Base-by-base conservation (phyloP, 2,888 invertebrate species). In the Oxytorus armatus region DNA sequence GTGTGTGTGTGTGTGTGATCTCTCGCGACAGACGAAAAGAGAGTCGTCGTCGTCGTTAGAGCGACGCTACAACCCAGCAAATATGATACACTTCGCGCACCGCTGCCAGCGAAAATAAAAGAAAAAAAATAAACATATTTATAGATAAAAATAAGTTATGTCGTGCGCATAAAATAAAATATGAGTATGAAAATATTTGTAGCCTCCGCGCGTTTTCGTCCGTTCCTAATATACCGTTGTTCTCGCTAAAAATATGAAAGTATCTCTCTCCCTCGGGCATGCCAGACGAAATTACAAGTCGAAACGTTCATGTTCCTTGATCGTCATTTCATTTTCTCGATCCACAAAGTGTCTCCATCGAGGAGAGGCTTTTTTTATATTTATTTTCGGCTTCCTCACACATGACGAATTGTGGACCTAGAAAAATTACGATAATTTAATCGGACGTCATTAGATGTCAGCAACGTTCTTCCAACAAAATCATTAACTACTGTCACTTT, bases 171-270 rank as follows among this genome's bases (percentile, higher is more conserved):
- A n/a, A 66, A 70, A 72, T 51, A 51, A 53, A 66, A 66, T 51
- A 76, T 55, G 57, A 69, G 57, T 69, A 70, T 65, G 69, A 68
- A 78, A 75, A 75, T 79, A 79, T 79, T 79, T 69, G 65, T 75
- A 65, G 78, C 44, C 51, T 55, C 18, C 18, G 51, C 5, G 23
- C n/a, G n/a, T n/a, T 23, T 47, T 66, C 65, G 47, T 44, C 63
- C 42, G 65, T 69, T 39, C 47, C 18, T 49, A n/a, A n/a, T n/a
- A 23, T 44, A 39, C 63, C 69, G 69, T 70, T 79, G 75, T 79
- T 75, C 69, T 70, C 42, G 69, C 69, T 70, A 75, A 79, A 79
- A 75, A 79, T 79, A 79, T 75, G 49, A 65, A 65, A 51, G 68
- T 49, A 59, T 55, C 25, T 47, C 29, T 29, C 39, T 44, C 33